Evolutionary conservation across 2,888 invertebrate species (phyloP).

Genomic region (Dione vanillae): DNA sequence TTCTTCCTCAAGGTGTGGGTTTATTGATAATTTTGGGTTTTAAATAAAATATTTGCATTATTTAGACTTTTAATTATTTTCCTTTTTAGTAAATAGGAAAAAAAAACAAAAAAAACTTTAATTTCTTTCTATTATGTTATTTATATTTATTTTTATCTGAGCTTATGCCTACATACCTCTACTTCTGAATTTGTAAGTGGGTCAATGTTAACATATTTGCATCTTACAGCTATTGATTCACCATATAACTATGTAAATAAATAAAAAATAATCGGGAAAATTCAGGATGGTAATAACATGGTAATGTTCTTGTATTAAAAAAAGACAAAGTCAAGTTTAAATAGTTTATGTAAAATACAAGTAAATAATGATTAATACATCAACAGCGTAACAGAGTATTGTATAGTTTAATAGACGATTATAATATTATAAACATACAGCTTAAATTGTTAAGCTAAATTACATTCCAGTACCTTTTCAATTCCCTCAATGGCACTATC

Average conservation of each 20-base stretch:
- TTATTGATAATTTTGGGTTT: slow-evolving; percentile 48
- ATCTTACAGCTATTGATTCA: too few relatives aligned
- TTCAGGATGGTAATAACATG: too few relatives aligned
- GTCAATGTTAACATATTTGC: too few relatives aligned
- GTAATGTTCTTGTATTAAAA: slow-evolving; percentile 11
- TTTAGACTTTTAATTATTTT: neutral
- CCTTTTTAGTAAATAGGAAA: neutral
- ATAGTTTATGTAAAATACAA: slow-evolving; percentile 60
- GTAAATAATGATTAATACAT: slow-evolving; percentile 61
- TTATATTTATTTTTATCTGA: too few relatives aligned
- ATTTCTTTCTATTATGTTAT: too few relatives aligned
- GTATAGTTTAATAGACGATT: slow-evolving; percentile 50
- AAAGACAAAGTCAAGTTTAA: slow-evolving; percentile 29
- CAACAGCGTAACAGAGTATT: slow-evolving; percentile 72
- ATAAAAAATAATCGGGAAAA: neutral
- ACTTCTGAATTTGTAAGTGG: too few relatives aligned
- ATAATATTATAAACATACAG: slow-evolving; percentile 33
- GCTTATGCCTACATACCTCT: too few relatives aligned
- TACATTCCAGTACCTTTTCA: slow-evolving; percentile 32
- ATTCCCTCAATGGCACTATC: slow-evolving; percentile 31
- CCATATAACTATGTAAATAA: neutral
- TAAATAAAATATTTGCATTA: slow-evolving; percentile 55
- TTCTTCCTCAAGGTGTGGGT: slow-evolving; percentile 47
- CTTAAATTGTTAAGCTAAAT: slow-evolving; percentile 18
- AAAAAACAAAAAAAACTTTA: too few relatives aligned